Percentiles rank a stretch among this genome's conserved stretches.
Evolutionary conservation across 1,140 invertebrate genomes (phyloP).

Genomic region (Carposina sasakii): DNA sequence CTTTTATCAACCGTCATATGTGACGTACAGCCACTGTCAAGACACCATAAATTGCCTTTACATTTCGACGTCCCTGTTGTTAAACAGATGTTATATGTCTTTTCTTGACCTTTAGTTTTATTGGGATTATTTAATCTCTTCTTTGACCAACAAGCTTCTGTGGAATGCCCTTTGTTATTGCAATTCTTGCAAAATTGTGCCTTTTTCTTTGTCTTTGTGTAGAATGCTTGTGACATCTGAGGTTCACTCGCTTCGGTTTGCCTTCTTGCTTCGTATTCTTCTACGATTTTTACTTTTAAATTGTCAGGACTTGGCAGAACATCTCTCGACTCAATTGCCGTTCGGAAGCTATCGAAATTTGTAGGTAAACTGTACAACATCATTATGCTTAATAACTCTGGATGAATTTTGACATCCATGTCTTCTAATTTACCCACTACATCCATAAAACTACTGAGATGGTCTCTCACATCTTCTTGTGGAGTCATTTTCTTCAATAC

Average conservation of each 20-base stretch:
- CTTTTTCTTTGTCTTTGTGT: constrained; percentile 6
- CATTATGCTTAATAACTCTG: constrained; percentile 26
- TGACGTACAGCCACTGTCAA: constrained; percentile 12
- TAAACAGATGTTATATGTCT: background rate
- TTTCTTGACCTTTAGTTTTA: too few species aligned
- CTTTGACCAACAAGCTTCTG: background rate
- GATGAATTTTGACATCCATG: constrained; percentile 29
- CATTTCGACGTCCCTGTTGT: background rate
- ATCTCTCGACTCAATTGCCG: constrained; percentile 35
- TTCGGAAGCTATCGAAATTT: constrained; percentile 31
- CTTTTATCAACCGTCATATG: constrained; percentile 4
- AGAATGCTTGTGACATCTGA: too few species aligned
- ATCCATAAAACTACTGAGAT: constrained; percentile 15
- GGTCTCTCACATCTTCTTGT: constrained; percentile 22
- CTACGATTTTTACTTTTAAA: constrained; percentile 34
- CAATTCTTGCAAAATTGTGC: background rate
- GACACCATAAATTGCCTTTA: too few species aligned
- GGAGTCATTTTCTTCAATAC: constrained; percentile 20
- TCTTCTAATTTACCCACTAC: constrained; percentile 12
- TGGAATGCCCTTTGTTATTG: background rate
- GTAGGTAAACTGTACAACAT: constrained; percentile 32
- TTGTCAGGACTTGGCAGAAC: constrained; percentile 28
- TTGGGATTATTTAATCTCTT: too few species aligned
- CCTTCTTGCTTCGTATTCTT: constrained; percentile 33
- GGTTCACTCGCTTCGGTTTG: background rate